Evolutionary conservation across 2,888 invertebrate species (phyloP).

Genomic region (Coronaproctus castanopsis): DNA sequence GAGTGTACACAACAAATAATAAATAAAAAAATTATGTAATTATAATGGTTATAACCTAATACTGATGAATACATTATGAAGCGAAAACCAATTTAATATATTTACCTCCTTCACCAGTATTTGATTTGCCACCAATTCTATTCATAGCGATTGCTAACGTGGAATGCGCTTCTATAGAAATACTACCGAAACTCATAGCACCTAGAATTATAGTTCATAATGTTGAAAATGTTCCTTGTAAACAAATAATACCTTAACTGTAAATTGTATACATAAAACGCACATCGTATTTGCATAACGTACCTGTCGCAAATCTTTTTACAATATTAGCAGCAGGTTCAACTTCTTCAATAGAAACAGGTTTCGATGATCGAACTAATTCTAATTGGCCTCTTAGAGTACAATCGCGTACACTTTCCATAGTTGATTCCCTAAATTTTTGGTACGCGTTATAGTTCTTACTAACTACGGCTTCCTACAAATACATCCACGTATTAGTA

Average conservation of each 20-base stretch:
- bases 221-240: too few relatives aligned
- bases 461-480: constrained; percentile 63
- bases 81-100: too few relatives aligned
- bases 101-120: constrained; percentile 89
- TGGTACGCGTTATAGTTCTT: constrained; percentile 71
- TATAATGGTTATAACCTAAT: too few relatives aligned
- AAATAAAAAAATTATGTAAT: too few relatives aligned
- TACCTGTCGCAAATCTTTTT: constrained; percentile 74
- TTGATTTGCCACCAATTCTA: constrained; percentile 87
- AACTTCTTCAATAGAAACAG: constrained; percentile 68
- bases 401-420: constrained; percentile 65
- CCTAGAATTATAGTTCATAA: too few relatives aligned
- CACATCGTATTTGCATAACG: too few relatives aligned
- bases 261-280: too few relatives aligned
- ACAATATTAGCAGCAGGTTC: constrained; percentile 89
- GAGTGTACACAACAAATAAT: too few relatives aligned
- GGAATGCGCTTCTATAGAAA: constrained; percentile 87
- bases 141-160: constrained; percentile 96
- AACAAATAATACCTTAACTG: too few relatives aligned
- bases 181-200: constrained; percentile 93
- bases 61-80: too few relatives aligned
- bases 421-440: constrained; percentile 61
- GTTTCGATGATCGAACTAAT: constrained; percentile 51
- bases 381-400: constrained; percentile 86
- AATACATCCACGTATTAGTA: too few relatives aligned